Conservation (phyloP, 2,113 vertebrate genomes). For the Gymnogyps californianus region DNA sequence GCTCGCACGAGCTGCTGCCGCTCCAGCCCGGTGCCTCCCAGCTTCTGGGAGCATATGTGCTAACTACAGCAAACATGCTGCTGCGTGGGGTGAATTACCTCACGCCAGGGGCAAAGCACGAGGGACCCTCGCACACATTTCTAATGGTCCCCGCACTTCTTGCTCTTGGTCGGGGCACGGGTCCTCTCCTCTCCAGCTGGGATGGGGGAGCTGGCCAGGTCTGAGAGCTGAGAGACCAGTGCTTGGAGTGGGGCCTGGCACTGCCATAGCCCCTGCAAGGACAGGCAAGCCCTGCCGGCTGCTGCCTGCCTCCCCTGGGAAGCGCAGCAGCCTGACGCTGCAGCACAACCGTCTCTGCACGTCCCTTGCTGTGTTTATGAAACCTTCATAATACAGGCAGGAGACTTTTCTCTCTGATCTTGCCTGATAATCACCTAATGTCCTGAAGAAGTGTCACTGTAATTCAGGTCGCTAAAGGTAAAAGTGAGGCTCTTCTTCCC, state of each 20-base stretch:
- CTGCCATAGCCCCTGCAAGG: neutral
- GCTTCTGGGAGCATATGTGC: rapidly evolving
- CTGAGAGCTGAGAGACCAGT: neutral
- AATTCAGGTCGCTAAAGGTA: neutral
- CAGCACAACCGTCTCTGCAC: rapidly evolving
- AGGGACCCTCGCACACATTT: neutral
- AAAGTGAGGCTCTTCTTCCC: neutral
- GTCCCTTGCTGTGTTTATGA: rapidly evolving
- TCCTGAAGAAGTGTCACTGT: neutral
- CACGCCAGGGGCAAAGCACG: neutral
- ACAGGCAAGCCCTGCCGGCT: neutral
- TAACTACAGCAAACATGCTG: neutral
- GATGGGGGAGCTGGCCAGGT: neutral
- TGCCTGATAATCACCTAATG: neutral
- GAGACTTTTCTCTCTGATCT: neutral
- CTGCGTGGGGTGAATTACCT: neutral
- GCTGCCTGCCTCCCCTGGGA: neutral
- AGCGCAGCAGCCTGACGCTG: neutral
- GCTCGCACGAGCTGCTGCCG: neutral
- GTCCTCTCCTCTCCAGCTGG: neutral
- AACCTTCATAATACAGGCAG: neutral
- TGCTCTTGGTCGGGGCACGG: neutral
- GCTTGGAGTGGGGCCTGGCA: neutral
- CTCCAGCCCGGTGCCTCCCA: neutral
- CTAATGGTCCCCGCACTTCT: rapidly evolving